Conservation (phyloP, 2,797 vertebrate species). For the Cynodonichthys magdalenae region DNA sequence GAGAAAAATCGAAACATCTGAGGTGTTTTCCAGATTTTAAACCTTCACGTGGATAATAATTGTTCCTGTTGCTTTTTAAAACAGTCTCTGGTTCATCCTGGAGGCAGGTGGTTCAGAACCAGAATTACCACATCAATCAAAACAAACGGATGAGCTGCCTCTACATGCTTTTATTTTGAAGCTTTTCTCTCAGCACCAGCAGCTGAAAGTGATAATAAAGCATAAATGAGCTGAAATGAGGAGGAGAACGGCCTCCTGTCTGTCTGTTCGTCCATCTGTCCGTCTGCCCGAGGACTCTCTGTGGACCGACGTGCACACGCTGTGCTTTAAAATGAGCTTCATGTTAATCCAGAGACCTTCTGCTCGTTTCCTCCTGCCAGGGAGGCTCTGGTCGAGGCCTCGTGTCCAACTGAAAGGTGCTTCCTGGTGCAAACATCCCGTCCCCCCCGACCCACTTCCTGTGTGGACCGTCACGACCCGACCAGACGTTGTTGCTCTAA, state of each 20-base stretch:
- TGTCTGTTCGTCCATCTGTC: conserved; percentile 62
- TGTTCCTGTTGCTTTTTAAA: conserved; percentile 2
- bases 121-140: conserved; percentile 78
- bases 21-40: conserved; percentile 15
- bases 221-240: too few relatives aligned
- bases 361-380: conserved; percentile 58
- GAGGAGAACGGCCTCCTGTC: conserved; percentile 2
- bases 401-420: conserved; percentile 62
- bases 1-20: conserved; percentile 27
- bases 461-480: conserved; percentile 30
- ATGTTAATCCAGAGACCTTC: conserved; percentile 67
- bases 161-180: too few relatives aligned
- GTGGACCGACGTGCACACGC: conserved; percentile 26
- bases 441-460: conserved; percentile 32
- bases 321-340: conserved; percentile 54
- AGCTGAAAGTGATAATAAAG: too few relatives aligned
- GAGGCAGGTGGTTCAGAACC: conserved; percentile 56
- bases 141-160: conserved; percentile 37
- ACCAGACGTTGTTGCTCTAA: conserved; percentile 29
- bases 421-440: conserved; percentile 54
- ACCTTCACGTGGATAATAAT: background rate
- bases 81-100: conserved; percentile 24
- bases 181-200: too few relatives aligned
- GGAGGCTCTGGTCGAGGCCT: conserved; percentile 58
- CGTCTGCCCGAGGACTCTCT: conserved; percentile 33